Evolutionary conservation across 1,140 invertebrate species (phyloP).

Genomic region (Amyelois transitella): DNA sequence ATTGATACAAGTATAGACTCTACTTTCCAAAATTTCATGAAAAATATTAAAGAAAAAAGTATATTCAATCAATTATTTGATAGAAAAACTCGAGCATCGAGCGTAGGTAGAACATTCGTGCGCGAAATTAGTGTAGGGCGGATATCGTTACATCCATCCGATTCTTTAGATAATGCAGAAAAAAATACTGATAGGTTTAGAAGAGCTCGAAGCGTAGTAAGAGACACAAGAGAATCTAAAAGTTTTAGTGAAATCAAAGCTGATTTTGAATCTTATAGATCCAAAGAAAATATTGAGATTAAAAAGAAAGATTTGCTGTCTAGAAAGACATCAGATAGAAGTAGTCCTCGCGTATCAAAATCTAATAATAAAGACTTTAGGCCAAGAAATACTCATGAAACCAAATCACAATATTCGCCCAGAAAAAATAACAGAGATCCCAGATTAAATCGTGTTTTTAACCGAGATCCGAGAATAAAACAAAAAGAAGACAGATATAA

Average conservation of each 20-base stretch:
- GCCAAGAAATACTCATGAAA: neutral
- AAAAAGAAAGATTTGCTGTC: constrained; percentile 1
- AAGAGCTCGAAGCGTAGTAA: constrained; percentile 54
- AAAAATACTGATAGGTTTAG: constrained; percentile 21
- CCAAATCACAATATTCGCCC: constrained; percentile 1
- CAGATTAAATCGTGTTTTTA: constrained; percentile 32
- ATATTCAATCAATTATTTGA: constrained; percentile 28
- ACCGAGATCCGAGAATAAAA: constrained; percentile 13
- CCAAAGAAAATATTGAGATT: constrained; percentile 11
- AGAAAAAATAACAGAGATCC: constrained; percentile 31
- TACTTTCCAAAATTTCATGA: constrained; percentile 38
- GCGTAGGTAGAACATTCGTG: constrained; percentile 5
- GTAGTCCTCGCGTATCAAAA: neutral
- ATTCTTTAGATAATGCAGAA: constrained; percentile 4
- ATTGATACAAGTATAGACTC: constrained; percentile 52
- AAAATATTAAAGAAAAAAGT: constrained; percentile 9
- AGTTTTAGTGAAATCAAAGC: constrained; percentile 54
- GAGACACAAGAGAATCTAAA: constrained; percentile 26
- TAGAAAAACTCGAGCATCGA: constrained; percentile 13
- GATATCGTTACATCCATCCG: neutral
- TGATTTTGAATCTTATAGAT: constrained; percentile 44
- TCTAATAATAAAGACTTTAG: neutral
- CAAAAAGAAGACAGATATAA: constrained; percentile 10
- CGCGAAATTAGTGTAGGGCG: constrained; percentile 15
- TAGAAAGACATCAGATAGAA: neutral